Base-by-base conservation (phyloP, 53 echinoderm and acorn worm genomes). In the Paelopatides confundens region DNA sequence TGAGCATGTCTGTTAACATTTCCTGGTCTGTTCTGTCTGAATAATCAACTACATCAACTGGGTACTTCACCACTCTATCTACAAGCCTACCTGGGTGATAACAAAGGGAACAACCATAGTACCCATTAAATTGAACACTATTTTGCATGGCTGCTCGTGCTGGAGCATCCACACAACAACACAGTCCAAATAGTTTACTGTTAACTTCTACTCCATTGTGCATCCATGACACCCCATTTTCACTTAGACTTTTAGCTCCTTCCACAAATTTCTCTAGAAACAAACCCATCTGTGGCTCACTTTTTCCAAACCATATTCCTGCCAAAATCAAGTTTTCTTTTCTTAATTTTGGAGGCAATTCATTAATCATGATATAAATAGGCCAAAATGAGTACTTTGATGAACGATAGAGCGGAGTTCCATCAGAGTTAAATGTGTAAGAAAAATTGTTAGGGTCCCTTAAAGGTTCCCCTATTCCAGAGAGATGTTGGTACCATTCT, bases 81-180 rank as follows among this genome's bases (percentile, higher is more conserved):
- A 81, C 32, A 28, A 26, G 1, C 21, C 71, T 76, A 0, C 90
- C 90, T 21, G 93, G 90, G 71, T 93, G 90, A 58, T 87, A 93
- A 31, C 93, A 87, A 1, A 76, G 13, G 8, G 28, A 12, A 76
- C 93, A 93, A 21, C 87, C 90, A 27, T n/a, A 21, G 54, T 93
- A 90, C 0, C 90, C 90, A 83, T 87, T 93, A 52, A 87, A 93
- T 31, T 90, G 82, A 0, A 93, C 46, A 15, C 64, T 83, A 38
- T 93, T 89, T 23, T 89, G 86, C 93, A 89, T 86, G 8, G 82
- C 18, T 34, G 93, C 78, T 8, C 82, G 31, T 4, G 89, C 86
- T 37, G 86, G 86, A 36, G 93, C 93, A 89, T 93, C 86, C 29
- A 67, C 89, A 89, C 69, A 48, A 81, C 93, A 93, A 29, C 70